These are phyloP conservation scores for Lapara coniferarum DNA, from an alignment of 2,888 invertebrate genomes.

Conservation along the genomic window DNA sequence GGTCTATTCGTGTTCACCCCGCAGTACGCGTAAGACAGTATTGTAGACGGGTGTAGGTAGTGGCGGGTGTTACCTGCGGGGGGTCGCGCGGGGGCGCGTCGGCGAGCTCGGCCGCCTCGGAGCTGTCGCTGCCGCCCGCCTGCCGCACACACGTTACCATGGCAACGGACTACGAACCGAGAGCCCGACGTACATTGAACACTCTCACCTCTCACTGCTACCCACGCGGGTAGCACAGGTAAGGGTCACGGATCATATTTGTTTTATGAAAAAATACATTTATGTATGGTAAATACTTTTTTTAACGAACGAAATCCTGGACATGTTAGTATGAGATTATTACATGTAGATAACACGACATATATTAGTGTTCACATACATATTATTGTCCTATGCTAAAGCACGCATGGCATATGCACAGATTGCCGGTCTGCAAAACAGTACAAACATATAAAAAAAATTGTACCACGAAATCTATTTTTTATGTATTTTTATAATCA, in stretches of 20 bases:
- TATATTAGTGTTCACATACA: not conserved
- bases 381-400: constrained; percentile 8
- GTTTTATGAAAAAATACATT: too few relatives aligned
- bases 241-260: too few relatives aligned
- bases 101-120: constrained; percentile 54
- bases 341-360: not conserved
- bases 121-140: constrained; percentile 64
- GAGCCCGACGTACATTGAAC: too few relatives aligned
- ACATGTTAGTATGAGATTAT: constrained; percentile 14
- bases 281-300: too few relatives aligned
- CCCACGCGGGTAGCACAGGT: too few relatives aligned
- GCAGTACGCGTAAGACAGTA: too few relatives aligned
- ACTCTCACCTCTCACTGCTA: too few relatives aligned
- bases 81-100: constrained; percentile 36
- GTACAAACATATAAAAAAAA: too few relatives aligned
- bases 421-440: not conserved
- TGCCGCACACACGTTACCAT: constrained; percentile 27
- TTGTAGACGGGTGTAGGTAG: not conserved
- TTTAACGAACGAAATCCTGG: constrained; percentile 11
- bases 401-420: constrained; percentile 15
- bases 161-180: not conserved
- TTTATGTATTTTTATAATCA: not conserved
- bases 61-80: constrained; percentile 41
- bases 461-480: too few relatives aligned
- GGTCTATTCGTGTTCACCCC: too few relatives aligned